Evolutionary conservation across 2,888 invertebrate species (phyloP).

Genomic region (Melipona bicolor): DNA sequence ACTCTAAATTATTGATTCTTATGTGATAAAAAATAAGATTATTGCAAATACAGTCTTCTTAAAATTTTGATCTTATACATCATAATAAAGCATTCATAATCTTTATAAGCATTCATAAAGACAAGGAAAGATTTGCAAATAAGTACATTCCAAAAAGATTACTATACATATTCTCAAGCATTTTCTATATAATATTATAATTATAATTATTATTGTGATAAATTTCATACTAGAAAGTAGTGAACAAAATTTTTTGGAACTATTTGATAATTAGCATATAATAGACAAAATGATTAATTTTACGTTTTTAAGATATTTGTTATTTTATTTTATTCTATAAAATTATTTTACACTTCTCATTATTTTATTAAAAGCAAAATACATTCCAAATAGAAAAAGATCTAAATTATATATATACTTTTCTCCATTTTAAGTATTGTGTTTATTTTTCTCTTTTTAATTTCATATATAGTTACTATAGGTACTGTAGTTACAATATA

Average conservation of each 20-base stretch:
- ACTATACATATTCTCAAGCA: slow-evolving; percentile 17
- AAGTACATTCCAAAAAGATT: slow-evolving; percentile 26
- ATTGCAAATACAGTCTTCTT: slow-evolving; percentile 11
- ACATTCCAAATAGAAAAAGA: slow-evolving; percentile 34
- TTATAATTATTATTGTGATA: slow-evolving; percentile 50
- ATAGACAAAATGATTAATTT: slow-evolving; percentile 3
- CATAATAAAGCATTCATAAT: slow-evolving; percentile 6
- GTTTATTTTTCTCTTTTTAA: slow-evolving; percentile 14
- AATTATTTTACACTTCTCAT: background rate
- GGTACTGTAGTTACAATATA: background rate
- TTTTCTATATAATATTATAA: slow-evolving; percentile 29
- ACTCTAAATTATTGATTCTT: background rate
- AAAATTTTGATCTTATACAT: slow-evolving; percentile 18
- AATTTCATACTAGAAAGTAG: slow-evolving; percentile 43
- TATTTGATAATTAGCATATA: slow-evolving; percentile 5
- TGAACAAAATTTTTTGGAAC: slow-evolving; percentile 19
- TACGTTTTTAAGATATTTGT: slow-evolving; percentile 8
- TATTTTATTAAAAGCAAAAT: background rate
- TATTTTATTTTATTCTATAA: slow-evolving; percentile 6
- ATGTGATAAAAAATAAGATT: slow-evolving; percentile 23
- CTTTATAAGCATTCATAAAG: background rate
- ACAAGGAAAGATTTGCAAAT: background rate
- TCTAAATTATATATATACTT: background rate
- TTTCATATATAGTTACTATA: background rate
- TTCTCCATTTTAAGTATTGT: background rate